These are phyloP conservation scores for Tor tambroides DNA, from an alignment of 2,113 vertebrate genomes.

Conservation along the genomic window DNA sequence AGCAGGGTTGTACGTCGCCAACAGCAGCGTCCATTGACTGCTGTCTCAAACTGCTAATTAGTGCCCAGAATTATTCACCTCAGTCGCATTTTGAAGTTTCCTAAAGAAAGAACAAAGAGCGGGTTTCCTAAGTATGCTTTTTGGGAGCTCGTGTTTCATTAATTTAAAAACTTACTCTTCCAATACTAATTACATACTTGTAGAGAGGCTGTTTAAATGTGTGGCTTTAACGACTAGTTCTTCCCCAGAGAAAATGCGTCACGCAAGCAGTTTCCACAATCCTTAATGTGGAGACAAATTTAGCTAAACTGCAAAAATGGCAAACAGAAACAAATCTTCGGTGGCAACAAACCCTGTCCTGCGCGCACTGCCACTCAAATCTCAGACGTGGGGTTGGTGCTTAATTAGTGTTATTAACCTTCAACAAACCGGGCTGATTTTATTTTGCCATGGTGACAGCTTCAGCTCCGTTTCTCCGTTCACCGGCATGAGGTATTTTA, in stretches of 20 bases:
- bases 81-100: neutral
- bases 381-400: conserved; percentile 40
- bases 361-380: conserved; percentile 48
- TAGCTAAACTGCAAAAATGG: conserved; percentile 29
- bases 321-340: conserved; percentile 47
- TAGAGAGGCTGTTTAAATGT: neutral
- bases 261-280: conserved; percentile 4
- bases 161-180: conserved; percentile 7
- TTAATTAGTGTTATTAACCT: conserved; percentile 73
- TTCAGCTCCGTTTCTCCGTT: conserved; percentile 51
- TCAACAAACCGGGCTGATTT: conserved; percentile 62
- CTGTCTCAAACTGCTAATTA: neutral
- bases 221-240: neutral
- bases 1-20: too few species aligned
- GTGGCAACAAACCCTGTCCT: conserved; percentile 32
- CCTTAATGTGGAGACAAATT: neutral
- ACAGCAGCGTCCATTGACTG: neutral
- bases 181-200: conserved; percentile 22
- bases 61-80: neutral
- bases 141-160: neutral
- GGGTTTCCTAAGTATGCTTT: neutral
- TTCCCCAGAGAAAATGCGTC: neutral
- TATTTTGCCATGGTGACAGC: conserved; percentile 59
- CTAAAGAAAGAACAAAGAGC: neutral
- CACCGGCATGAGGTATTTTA: conserved; percentile 66